Evolutionary conservation across 2,797 vertebrate species (phyloP).

Genomic region (Eospalax fontanierii): DNA sequence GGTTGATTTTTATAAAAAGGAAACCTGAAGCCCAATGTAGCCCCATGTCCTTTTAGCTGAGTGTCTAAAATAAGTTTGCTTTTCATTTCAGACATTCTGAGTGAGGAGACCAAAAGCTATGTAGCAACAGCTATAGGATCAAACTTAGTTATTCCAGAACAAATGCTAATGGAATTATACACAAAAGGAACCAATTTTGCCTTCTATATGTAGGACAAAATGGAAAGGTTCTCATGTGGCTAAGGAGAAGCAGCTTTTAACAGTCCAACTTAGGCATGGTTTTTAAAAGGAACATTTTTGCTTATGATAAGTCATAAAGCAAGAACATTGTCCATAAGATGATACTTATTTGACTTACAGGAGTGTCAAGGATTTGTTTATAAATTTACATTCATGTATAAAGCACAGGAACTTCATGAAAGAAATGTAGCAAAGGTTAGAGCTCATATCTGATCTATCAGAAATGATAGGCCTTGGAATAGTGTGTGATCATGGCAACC

Average conservation of each 20-base stretch:
- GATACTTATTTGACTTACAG: not conserved
- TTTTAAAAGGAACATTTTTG: conserved; percentile 11
- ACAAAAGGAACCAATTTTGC: not conserved
- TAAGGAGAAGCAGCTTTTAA: conserved; percentile 20
- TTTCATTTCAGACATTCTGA: conserved; percentile 46
- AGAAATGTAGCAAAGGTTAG: not conserved
- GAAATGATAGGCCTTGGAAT: conserved; percentile 1
- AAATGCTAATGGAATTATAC: conserved; percentile 5
- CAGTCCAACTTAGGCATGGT: not conserved
- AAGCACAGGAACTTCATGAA: conserved; percentile 21
- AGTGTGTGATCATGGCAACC: not conserved
- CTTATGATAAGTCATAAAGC: not conserved
- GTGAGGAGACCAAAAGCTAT: not conserved
- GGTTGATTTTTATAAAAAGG: conserved; percentile 58
- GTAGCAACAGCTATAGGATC: not conserved
- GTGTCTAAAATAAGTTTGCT: conserved; percentile 66
- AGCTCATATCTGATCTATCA: not conserved
- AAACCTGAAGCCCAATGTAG: conserved; percentile 9
- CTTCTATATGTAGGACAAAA: conserved; percentile 21
- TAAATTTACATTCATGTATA: not conserved
- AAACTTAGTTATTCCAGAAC: conserved; percentile 33
- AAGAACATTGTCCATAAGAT: not conserved
- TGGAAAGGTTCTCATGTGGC: not conserved
- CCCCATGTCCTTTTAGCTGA: not conserved
- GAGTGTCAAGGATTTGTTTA: not conserved